Evolutionary conservation across 2,888 invertebrate genomes (phyloP), one percentile per base, ranked within the genome.

Genomic region (Leptarthrus brevirostris): DNA sequence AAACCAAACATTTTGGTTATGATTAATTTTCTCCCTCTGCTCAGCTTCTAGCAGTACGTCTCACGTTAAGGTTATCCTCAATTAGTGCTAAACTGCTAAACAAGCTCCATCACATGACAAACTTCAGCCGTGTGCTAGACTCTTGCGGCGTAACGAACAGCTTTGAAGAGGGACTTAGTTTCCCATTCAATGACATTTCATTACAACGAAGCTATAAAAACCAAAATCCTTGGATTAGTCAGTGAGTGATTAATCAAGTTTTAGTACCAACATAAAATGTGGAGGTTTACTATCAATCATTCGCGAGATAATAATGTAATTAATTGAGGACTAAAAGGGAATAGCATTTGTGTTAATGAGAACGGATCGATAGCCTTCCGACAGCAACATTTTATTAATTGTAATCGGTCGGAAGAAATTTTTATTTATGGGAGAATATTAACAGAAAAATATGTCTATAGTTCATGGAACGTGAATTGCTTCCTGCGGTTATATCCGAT

Each of bases 291-390:
- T 72, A 72, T 74, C 74, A 74, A 74, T 74, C 74, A 74, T 74
- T 72, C 64, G 72, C 72, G 74, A 74, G 64, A 74, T 74, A 72
- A 74, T 74, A 74, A 74, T 72, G 72, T 61, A 72, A 74, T 74
- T 74, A 74, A 74, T 74, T 72, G 71, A 56, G 54, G 49, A 30
- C 54, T 53, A 64, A 54, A 74, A 4, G 49, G 66, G 24, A 20
- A 61, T 40, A 40, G 61, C 10, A 20, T 61, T 40, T 61, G 61
- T 40, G 18, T 61, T 47, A n/a, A 22, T 10, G 20, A 22, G 40
- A 61, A 6, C 40, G 61, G 61, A 40, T 61, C 36, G 24, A 40
- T 16, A 18, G 5, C 6, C 22, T 36, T 10, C 40, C 18, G 40
- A 20, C 20, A 36, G 20, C 20, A 40, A 61, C 36, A 10, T 61